phyloP scores from a whole-genome alignment of 2,797 vertebrate genomes.

The Dallia pectoralis region DNA sequence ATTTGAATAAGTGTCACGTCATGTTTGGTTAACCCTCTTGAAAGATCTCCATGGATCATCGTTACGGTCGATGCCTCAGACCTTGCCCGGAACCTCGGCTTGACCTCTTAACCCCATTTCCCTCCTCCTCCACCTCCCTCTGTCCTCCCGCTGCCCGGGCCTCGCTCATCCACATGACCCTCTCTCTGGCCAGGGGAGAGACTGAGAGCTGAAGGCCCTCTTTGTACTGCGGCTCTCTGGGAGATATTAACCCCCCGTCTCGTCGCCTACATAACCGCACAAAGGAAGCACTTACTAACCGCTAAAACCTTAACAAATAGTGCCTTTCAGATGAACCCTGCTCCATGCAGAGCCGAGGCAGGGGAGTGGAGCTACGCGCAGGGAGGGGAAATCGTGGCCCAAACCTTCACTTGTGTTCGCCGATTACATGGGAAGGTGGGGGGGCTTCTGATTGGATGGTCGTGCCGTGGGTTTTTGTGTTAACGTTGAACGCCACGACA shows the following conservation, averaged over 20 bases:
- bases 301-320: slow-evolving; percentile 79
- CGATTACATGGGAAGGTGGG: slow-evolving; percentile 64
- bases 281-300: slow-evolving; percentile 80
- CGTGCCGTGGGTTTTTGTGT: neutral
- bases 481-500: neutral
- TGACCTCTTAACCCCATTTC: slow-evolving; percentile 18
- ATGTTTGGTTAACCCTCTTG: neutral
- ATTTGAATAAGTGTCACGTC: too few species aligned
- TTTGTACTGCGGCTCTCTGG: slow-evolving; percentile 72
- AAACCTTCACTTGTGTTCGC: slow-evolving; percentile 64
- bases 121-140: slow-evolving; percentile 56
- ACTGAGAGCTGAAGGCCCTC: slow-evolving; percentile 73
- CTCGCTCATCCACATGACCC: slow-evolving; percentile 69
- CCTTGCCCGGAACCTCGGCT: too few species aligned
- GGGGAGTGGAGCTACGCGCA: slow-evolving; percentile 40
- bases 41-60: neutral
- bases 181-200: slow-evolving; percentile 69
- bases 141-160: slow-evolving; percentile 67
- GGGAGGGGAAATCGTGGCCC: slow-evolving; percentile 48
- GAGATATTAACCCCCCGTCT: slow-evolving; percentile 76
- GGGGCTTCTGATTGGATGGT: slow-evolving; percentile 34
- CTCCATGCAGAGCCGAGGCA: slow-evolving; percentile 59
- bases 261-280: slow-evolving; percentile 62
- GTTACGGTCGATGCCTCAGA: neutral
- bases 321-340: slow-evolving; percentile 73